phyloP scores from a whole-genome alignment of 2,888 invertebrate species.

The Phytoseiulus persimilis region DNA sequence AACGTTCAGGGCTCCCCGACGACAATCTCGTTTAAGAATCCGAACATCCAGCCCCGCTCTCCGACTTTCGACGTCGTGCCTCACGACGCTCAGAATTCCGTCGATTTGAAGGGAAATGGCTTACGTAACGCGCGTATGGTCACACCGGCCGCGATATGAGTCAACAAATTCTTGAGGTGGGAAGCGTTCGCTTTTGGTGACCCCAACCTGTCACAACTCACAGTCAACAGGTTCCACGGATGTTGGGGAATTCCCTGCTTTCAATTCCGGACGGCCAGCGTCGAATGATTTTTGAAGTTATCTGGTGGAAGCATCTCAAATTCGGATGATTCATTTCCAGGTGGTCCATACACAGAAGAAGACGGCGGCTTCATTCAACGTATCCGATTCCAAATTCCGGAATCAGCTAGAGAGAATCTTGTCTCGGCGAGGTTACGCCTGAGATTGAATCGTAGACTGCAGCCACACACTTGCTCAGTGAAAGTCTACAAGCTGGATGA shows the following conservation, averaged over 20 bases:
- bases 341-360: not conserved
- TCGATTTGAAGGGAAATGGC: not conserved
- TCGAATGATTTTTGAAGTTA: not conserved
- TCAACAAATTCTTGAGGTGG: not conserved
- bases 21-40: not conserved
- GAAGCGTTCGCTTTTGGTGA: not conserved
- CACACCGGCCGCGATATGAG: not conserved
- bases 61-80: not conserved
- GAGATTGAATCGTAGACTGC: not conserved
- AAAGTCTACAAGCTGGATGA: conserved; percentile 17
- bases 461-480: conserved; percentile 8
- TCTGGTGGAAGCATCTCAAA: not conserved
- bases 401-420: not conserved
- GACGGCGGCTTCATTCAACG: not conserved
- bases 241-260: not conserved
- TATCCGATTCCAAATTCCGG: conserved; percentile 14
- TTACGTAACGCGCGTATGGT: not conserved
- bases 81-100: not conserved
- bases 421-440: conserved; percentile 10
- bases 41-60: not conserved
- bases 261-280: not conserved
- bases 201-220: not conserved
- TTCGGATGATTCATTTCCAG: conserved; percentile 13
- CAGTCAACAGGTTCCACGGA: not conserved
- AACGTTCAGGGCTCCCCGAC: not conserved